Evolutionary conservation across 2,113 vertebrate genomes (phyloP), one percentile per base, ranked within the genome.

Genomic region (Puntigrus tetrazona): DNA sequence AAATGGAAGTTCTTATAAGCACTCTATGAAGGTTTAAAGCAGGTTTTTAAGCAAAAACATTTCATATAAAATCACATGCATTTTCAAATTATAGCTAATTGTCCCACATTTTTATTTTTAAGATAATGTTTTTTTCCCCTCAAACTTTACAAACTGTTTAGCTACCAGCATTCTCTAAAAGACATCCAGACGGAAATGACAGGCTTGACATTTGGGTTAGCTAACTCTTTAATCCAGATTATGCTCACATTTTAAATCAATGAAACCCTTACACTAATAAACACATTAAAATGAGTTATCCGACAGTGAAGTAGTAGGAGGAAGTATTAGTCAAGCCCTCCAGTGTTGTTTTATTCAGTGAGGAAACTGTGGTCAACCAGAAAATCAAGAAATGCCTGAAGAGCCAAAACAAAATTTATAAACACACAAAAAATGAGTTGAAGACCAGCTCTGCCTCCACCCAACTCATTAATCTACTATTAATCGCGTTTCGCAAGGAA

Each of bases 361-460:
- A 52, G 45, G 27, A 75, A 75, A 75, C 43, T 31, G 73, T 75
- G 73, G 45, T 75, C 73, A 50, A 75, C 73, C 27, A 75, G 16
- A 18, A 50, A 50, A 73, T 45, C 38, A 73, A 73, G 38, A 73
- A 75, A 75, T n/a, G 29, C 45, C 16, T 6, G 18, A 29, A 22
- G 45, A 45, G 52, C 1, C 1, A 52, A 74, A 50, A 74, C n/a
- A 29, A 13, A 43, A 18, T 34, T 34, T 38, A 69, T 11, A 69
- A 69, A 69, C 34, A 14, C 20, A 34, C 1, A 1, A 69, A 70
- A 41, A 70, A 3, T 43, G 11, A 25, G 38, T 72, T 72, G 1
- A 11, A 43, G 38, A 43, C 22, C 69, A 72, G 25, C 38, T 72
- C 38, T 5, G 13, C 36, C 69, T 72, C 29, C 29, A 34, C 29